Conservation (phyloP, 2,113 vertebrate species). For the Phalacrocorax brasilianus region DNA sequence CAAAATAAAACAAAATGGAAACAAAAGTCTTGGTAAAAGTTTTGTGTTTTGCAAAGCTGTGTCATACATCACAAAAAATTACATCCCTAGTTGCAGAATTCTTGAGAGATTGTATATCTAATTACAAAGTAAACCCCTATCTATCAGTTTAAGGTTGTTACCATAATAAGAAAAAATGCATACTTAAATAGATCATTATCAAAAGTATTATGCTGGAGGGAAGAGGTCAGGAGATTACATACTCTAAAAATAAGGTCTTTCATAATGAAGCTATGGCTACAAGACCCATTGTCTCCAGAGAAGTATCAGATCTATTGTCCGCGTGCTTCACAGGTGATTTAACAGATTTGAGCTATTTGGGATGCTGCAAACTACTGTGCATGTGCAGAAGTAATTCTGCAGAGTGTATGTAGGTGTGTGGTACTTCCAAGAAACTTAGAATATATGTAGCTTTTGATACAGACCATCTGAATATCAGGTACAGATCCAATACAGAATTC, state of each 20-base stretch:
- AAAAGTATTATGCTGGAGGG: background rate
- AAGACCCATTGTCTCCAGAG: background rate
- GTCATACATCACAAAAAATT: background rate
- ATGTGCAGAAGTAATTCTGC: background rate
- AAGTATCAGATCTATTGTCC: background rate
- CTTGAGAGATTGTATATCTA: background rate
- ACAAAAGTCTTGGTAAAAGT: background rate
- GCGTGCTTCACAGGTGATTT: background rate
- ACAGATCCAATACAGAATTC: background rate
- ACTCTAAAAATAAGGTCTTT: background rate
- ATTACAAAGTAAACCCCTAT: background rate
- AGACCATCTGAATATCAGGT: background rate
- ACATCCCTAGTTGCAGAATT: background rate
- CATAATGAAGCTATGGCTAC: background rate
- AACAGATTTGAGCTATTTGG: background rate
- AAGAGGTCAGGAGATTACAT: accelerated
- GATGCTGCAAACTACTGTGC: background rate
- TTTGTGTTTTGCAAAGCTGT: background rate
- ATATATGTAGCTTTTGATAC: background rate
- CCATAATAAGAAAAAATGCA: accelerated
- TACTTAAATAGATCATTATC: background rate
- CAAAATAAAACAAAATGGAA: background rate
- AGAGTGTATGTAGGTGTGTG: background rate
- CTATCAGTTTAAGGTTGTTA: background rate
- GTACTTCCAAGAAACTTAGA: background rate